These are phyloP conservation scores for Lophotis ruficrista DNA, from an alignment of 2,113 vertebrate genomes.

Conservation along the genomic window DNA sequence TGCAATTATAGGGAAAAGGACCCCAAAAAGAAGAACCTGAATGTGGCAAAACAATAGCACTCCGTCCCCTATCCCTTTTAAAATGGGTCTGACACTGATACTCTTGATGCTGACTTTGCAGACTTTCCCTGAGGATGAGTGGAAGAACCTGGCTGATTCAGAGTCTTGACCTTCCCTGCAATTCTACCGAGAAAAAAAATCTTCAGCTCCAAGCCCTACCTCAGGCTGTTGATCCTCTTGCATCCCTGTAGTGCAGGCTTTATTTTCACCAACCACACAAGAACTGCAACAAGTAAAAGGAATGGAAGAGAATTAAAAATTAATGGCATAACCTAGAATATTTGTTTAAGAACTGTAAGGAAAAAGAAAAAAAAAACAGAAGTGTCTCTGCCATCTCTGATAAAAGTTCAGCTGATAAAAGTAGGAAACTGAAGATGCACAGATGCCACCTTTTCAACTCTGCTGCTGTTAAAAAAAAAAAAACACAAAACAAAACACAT, in stretches of 20 bases:
- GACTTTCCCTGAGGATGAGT: not conserved
- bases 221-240: constrained; percentile 66
- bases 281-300: constrained; percentile 32
- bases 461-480: not conserved
- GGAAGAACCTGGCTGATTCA: not conserved
- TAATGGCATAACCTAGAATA: not conserved
- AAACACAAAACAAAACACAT: not conserved
- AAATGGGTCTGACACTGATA: not conserved
- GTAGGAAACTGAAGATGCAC: not conserved
- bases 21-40: not conserved
- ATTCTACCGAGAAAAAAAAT: not conserved
- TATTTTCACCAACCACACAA: constrained; percentile 9
- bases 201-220: constrained; percentile 43
- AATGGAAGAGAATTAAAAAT: constrained; percentile 14
- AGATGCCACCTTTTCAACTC: not conserved
- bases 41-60: not conserved
- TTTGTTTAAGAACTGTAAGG: not conserved
- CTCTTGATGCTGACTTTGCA: not conserved
- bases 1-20: not conserved
- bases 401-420: not conserved
- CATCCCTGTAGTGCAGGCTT: constrained; percentile 22
- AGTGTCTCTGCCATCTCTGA: not conserved
- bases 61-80: not conserved
- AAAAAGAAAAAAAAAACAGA: rapidly evolving
- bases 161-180: not conserved